These are phyloP conservation scores for Caprella mutica DNA, from an alignment of 2,888 invertebrate species.

Conservation along the genomic window DNA sequence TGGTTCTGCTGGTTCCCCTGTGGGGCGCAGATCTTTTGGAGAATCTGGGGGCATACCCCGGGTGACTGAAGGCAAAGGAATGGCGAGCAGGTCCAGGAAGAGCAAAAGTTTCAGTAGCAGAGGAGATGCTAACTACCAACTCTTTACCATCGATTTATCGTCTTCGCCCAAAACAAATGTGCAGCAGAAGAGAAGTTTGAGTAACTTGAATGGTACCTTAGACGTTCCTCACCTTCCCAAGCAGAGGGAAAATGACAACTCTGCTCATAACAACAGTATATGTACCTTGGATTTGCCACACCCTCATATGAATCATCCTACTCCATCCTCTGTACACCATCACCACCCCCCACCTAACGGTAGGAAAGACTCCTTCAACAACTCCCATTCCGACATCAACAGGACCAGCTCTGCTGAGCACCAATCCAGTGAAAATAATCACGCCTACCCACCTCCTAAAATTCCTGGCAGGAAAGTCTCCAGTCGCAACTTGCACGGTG, in stretches of 20 bases:
- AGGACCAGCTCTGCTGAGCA: neutral
- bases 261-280: neutral
- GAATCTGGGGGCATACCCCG: neutral
- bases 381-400: neutral
- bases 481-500: conserved; percentile 22
- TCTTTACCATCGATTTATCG: too few species aligned
- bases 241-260: neutral
- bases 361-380: conserved; percentile 4
- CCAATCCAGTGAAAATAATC: neutral
- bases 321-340: neutral
- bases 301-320: neutral
- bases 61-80: neutral
- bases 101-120: conserved; percentile 10
- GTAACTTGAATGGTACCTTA: conserved; percentile 2
- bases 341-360: too few species aligned
- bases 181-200: neutral
- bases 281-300: conserved; percentile 4
- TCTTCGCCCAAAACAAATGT: too few species aligned
- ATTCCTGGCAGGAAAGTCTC: conserved; percentile 2
- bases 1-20: neutral
- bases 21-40: neutral
- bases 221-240: conserved; percentile 1
- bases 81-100: neutral
- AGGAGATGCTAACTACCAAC: too few species aligned
- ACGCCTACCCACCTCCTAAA: neutral